phyloP scores from a whole-genome alignment of 2,888 invertebrate species.

The Scaeva pyrastri region DNA sequence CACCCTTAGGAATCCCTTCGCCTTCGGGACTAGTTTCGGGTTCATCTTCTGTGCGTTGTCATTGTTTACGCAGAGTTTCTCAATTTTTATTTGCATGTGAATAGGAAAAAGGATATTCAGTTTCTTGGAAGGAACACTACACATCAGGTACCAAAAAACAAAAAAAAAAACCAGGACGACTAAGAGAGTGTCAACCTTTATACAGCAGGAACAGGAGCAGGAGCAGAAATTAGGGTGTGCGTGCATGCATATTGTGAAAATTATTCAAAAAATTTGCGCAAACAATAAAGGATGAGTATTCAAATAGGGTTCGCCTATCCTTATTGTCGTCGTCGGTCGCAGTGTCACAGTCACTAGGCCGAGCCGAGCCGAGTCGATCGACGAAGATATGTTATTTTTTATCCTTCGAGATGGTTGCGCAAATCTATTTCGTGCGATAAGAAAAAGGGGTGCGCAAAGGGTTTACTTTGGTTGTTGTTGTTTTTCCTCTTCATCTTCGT shows the following conservation, averaged over 20 bases:
- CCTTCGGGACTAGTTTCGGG: conserved; percentile 38
- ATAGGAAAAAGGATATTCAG: conserved; percentile 83
- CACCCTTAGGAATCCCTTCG: conserved; percentile 43
- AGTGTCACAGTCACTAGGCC: neutral
- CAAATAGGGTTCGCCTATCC: conserved; percentile 73
- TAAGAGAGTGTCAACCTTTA: conserved; percentile 78
- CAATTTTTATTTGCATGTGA: conserved; percentile 82
- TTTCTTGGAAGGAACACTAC: conserved; percentile 75
- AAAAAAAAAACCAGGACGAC: no score
- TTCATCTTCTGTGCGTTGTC: conserved; percentile 46
- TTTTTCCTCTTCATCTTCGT: neutral
- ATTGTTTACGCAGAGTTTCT: conserved; percentile 55
- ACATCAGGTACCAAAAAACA: conserved; percentile 16
- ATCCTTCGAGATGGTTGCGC: conserved; percentile 68
- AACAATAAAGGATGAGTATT: conserved; percentile 76
- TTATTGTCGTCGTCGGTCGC: conserved; percentile 17
- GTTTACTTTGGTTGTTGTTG: conserved; percentile 25
- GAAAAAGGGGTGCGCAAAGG: conserved; percentile 68
- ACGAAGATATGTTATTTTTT: no score
- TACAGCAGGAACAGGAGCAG: conserved; percentile 74
- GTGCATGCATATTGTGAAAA: conserved; percentile 81
- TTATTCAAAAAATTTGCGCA: conserved; percentile 79
- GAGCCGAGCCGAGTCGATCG: no score
- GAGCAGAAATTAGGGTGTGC: conserved; percentile 79
- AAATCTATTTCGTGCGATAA: conserved; percentile 49